phyloP scores from a whole-genome alignment of 1,140 invertebrate species.

The Drosophila persimilis region DNA sequence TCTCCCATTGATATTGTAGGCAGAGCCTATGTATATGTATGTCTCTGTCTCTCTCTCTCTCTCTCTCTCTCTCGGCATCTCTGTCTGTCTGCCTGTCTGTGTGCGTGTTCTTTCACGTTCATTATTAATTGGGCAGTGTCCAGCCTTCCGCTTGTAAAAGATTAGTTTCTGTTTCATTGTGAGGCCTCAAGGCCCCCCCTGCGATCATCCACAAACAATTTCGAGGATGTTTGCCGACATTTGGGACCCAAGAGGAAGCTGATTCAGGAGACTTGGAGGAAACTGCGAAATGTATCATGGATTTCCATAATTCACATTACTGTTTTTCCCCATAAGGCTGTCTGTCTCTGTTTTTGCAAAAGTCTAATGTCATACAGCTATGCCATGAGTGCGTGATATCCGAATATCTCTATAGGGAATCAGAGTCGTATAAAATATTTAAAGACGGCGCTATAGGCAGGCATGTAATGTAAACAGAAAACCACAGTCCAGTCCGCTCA shows the following conservation, averaged over 20 bases:
- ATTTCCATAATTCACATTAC: no score
- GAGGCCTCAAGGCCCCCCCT: conserved; percentile 25
- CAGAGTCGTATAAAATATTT: background rate
- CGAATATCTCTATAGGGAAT: background rate
- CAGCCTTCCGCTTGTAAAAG: conserved; percentile 40
- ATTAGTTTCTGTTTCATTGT: conserved; percentile 41
- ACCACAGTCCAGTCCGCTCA: conserved; percentile 11
- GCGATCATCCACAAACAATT: background rate
- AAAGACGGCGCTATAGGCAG: conserved; percentile 6
- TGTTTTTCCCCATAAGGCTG: no score
- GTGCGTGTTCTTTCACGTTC: conserved; percentile 20
- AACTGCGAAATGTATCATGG: no score
- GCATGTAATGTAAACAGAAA: conserved; percentile 53
- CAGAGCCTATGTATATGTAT: conserved; percentile 11
- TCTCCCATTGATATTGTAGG: conserved; percentile 46
- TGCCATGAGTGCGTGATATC: background rate
- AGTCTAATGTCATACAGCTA: no score
- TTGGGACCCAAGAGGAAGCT: conserved; percentile 45
- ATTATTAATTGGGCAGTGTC: conserved; percentile 42
- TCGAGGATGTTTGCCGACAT: conserved; percentile 22
- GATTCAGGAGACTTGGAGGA: conserved; percentile 13
- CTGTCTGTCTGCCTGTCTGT: background rate
- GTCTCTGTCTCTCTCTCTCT: background rate
- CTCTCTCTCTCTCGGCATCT: background rate
- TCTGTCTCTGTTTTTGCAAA: no score